A percentile compares a stretch with the other conserved stretches of the same genome.
phyloP scores from a whole-genome alignment of 2,888 invertebrate genomes.

The Unio pictorum region DNA sequence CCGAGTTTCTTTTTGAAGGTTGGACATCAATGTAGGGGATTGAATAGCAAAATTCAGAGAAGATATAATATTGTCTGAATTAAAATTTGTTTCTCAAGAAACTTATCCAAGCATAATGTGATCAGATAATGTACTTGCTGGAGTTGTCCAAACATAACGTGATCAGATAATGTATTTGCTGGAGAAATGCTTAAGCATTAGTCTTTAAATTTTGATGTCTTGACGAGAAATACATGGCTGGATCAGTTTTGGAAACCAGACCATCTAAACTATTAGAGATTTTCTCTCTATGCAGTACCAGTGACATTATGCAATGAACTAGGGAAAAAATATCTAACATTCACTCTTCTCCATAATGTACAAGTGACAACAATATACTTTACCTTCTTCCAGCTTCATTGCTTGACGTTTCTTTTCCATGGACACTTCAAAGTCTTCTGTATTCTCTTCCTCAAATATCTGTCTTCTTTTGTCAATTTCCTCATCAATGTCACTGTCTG shows the following conservation, averaged over 20 bases:
- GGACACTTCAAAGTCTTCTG: constrained; percentile 66
- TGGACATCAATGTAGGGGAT: no score
- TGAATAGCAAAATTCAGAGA: no score
- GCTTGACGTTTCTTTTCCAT: constrained; percentile 58
- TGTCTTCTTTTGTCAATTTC: constrained; percentile 21
- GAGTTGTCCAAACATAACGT: no score
- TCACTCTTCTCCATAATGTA: background rate
- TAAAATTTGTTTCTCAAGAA: no score
- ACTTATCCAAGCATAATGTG: no score
- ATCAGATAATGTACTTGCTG: no score
- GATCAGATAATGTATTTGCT: no score
- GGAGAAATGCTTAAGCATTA: no score
- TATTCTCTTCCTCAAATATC: constrained; percentile 27
- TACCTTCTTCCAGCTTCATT: constrained; percentile 7
- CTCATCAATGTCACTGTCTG: constrained; percentile 23
- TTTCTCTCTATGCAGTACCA: background rate
- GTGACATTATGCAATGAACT: background rate
- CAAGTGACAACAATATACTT: constrained; percentile 4
- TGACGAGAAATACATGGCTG: no score
- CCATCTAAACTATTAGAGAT: background rate
- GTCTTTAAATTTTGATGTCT: no score
- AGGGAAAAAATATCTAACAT: background rate
- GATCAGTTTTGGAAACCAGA: background rate
- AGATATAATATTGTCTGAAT: no score
- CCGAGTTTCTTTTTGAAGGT: no score